Percentiles rank a stretch among this genome's conserved stretches.
Evolutionary conservation across 2,797 vertebrate genomes (phyloP).

Genomic region (Myiotriccus ornatus): DNA sequence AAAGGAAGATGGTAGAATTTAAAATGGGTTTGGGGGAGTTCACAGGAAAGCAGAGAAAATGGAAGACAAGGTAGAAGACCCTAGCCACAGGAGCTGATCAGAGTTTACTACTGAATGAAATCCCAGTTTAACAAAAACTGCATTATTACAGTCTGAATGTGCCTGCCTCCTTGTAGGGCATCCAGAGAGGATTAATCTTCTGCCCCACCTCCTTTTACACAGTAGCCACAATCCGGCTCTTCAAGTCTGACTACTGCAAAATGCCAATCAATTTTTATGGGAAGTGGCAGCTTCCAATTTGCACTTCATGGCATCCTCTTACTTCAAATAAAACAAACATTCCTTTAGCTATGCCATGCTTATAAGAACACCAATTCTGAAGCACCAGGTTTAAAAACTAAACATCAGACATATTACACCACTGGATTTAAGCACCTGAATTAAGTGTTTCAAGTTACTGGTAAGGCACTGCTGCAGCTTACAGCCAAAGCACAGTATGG

Average conservation of each 20-base stretch:
- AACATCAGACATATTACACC: neutral
- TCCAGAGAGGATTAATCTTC: neutral
- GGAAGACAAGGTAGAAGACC: neutral
- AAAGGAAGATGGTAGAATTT: neutral
- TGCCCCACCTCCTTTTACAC: neutral
- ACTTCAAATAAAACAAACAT: neutral
- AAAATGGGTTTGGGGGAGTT: neutral
- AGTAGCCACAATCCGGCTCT: neutral
- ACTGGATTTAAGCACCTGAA: neutral
- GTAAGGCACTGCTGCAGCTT: neutral
- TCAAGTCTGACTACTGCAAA: neutral
- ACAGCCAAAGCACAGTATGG: neutral
- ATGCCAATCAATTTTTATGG: neutral
- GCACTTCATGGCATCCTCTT: neutral
- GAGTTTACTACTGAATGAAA: neutral
- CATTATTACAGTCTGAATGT: neutral
- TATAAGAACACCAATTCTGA: neutral
- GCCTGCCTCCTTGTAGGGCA: neutral
- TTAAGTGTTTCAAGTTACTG: neutral
- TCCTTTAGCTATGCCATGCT: neutral
- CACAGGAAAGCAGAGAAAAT: neutral
- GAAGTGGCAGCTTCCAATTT: neutral
- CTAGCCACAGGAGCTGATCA: neutral
- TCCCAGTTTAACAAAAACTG: neutral
- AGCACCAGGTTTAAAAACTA: neutral